These are phyloP conservation scores for Microplitis mediator DNA, from an alignment of 1,140 invertebrate genomes.

Conservation along the genomic window DNA sequence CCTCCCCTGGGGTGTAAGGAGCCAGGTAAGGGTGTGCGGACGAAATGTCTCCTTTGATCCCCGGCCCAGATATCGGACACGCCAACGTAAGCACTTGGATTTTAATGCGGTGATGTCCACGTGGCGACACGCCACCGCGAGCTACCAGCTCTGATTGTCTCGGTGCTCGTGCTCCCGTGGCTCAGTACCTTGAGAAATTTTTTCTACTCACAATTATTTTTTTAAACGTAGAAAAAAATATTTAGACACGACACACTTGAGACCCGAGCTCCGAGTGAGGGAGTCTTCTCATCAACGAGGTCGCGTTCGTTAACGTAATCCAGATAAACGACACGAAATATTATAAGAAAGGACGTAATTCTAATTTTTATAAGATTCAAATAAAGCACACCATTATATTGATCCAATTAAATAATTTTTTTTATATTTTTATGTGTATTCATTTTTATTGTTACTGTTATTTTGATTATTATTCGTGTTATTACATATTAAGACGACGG, in stretches of 20 bases:
- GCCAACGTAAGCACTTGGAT: constrained; percentile 40
- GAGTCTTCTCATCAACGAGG: constrained; percentile 4
- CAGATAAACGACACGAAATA: neutral
- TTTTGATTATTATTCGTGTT: neutral
- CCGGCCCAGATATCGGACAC: constrained; percentile 58
- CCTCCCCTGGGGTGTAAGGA: constrained; percentile 40
- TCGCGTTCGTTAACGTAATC: neutral
- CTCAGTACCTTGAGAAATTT: constrained; percentile 33
- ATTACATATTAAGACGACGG: neutral
- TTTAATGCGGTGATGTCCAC: constrained; percentile 44
- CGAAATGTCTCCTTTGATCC: constrained; percentile 62
- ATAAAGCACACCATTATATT: neutral
- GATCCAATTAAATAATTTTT: neutral
- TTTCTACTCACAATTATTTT: constrained; percentile 1
- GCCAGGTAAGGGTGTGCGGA: constrained; percentile 38
- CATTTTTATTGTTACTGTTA: too few relatives aligned
- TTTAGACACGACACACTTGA: neutral
- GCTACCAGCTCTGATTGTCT: constrained; percentile 46
- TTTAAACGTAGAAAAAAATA: neutral
- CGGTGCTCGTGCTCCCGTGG: constrained; percentile 27
- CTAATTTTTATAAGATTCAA: too few relatives aligned
- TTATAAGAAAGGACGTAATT: too few relatives aligned
- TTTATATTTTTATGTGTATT: too few relatives aligned
- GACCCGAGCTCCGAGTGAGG: too few relatives aligned
- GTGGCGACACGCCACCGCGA: constrained; percentile 34